These are phyloP conservation scores for Phragmatobia fuliginosa DNA, from an alignment of 2,888 invertebrate genomes.

Conservation along the genomic window DNA sequence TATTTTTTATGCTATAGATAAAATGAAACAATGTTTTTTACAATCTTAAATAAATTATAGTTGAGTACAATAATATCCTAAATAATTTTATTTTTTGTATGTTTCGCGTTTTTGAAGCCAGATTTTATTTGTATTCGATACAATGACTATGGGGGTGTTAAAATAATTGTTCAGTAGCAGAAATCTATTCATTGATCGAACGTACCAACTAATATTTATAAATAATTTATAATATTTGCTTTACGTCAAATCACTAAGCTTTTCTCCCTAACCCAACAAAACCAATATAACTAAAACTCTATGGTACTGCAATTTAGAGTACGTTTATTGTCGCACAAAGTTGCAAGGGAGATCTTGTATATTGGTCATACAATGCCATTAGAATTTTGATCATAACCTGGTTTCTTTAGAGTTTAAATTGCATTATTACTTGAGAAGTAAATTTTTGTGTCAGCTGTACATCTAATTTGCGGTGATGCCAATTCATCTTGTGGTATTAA, in stretches of 20 bases:
- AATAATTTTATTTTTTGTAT: background rate
- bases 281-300: constrained; percentile 47
- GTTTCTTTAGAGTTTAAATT: constrained; percentile 40
- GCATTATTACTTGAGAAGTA: constrained; percentile 33
- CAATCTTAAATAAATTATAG: no score
- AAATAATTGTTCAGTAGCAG: constrained; percentile 20
- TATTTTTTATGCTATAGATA: no score
- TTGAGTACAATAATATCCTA: no score
- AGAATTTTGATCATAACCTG: background rate
- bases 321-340: background rate
- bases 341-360: background rate
- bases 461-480: constrained; percentile 75
- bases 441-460: constrained; percentile 60
- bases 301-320: background rate
- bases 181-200: constrained; percentile 35
- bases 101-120: background rate
- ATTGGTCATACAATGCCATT: constrained; percentile 1
- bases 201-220: constrained; percentile 49
- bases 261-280: constrained; percentile 40
- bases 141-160: background rate
- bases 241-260: constrained; percentile 58
- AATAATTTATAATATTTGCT: constrained; percentile 68
- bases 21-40: no score
- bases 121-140: background rate
- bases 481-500: constrained; percentile 77